Evolutionary conservation across 2,797 vertebrate genomes (phyloP), one percentile per base, ranked within the genome.

Genomic region (Sciurus vulgaris): DNA sequence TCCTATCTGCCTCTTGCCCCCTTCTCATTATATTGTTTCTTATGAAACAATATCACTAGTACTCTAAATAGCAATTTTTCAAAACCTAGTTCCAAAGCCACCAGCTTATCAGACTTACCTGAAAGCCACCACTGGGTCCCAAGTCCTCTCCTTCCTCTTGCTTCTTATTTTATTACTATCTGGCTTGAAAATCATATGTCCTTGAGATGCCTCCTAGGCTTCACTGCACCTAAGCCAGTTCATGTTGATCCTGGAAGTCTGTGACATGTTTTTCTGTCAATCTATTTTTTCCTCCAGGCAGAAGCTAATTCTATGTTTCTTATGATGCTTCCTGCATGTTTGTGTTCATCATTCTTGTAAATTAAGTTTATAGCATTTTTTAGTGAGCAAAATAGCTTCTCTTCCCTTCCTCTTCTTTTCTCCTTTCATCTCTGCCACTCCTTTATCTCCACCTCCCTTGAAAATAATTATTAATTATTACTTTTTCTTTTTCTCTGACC

Each of bases 291-390:
- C 89, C 86, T 92, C 17, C 26, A 93, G 74, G 47, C 59, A 61
- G 51, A 87, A 86, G 61, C n/a, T 86, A 83, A 91, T 93, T 87
- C 91, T 44, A 10, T 86, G 78, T 54, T 90, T 86, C 82, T 67
- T 70, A 35, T 41, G 17, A 38, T 20, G 54, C 82, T 88, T 92
- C 82, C 93, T 93, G 44, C 47, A 20, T 59, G 63, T 81, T 51
- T 35, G 7, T 74, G 30, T 69, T 86, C 74, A 56, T 87, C 33
- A 63, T 47, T 76, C 44, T 73, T 89, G 17, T 81, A 95, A 85
- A 91, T 94, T 59, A 84, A 63, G 24, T 77, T 93, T 91, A 86
- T 22, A 87, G 61, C 24, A 41, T 94, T 85, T 94, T 38, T 33
- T 82, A 73, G 72, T 74, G 24, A 79, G 28, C 61, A 79, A 76